Evolutionary conservation across 2,113 vertebrate species (phyloP).

Genomic region (Phycodurus eques): DNA sequence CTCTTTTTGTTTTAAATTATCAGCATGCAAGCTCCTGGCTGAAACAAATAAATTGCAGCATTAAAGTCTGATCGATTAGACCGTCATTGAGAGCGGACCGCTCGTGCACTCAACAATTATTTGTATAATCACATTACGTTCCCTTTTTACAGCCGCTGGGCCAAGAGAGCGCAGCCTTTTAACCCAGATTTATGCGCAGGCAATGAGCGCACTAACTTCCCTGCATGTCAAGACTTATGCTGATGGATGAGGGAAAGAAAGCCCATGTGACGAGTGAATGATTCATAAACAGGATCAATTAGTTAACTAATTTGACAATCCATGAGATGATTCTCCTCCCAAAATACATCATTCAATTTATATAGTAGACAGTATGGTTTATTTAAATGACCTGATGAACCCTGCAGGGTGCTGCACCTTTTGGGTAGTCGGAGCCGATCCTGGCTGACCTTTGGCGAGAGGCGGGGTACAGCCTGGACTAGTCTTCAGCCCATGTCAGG

Average conservation of each 20-base stretch:
- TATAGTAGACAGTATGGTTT: background rate
- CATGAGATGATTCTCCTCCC: constrained; percentile 43
- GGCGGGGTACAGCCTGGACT: too few relatives aligned
- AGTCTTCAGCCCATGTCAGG: too few relatives aligned
- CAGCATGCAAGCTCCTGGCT: background rate
- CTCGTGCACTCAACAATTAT: constrained; percentile 50
- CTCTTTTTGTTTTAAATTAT: constrained; percentile 25
- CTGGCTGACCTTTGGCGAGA: too few relatives aligned
- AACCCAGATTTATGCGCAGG: constrained; percentile 44
- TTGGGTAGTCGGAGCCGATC: too few relatives aligned
- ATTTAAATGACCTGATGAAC: constrained; percentile 29
- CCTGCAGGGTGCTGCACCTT: constrained; percentile 8
- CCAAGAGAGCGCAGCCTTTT: constrained; percentile 45
- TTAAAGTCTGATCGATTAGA: constrained; percentile 37
- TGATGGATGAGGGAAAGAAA: constrained; percentile 1
- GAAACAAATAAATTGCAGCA: constrained; percentile 40
- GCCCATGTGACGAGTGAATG: constrained; percentile 33
- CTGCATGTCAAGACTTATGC: background rate
- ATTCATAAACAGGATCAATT: constrained; percentile 54
- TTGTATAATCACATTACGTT: constrained; percentile 30
- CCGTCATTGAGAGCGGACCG: constrained; percentile 9
- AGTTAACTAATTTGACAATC: constrained; percentile 47
- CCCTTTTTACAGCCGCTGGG: constrained; percentile 37
- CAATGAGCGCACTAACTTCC: constrained; percentile 17
- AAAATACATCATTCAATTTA: constrained; percentile 17